Evolutionary conservation across 2,888 invertebrate species (phyloP).

Genomic region (Plebejus argus): DNA sequence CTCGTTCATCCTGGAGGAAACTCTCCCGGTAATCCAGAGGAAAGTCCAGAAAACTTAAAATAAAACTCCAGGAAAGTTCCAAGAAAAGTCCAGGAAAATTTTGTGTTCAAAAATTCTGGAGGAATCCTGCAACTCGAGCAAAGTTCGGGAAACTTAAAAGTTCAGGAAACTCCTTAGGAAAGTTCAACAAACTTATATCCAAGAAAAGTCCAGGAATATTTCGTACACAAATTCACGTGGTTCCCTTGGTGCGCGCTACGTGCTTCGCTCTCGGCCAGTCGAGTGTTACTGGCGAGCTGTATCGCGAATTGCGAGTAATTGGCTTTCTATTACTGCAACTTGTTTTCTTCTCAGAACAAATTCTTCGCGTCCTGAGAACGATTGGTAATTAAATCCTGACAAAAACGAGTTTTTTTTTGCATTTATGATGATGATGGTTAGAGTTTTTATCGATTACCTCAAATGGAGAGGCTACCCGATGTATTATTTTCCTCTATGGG

Average conservation of each 20-base stretch:
- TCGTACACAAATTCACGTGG: not conserved
- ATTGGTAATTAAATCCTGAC: not conserved
- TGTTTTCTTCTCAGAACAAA: conserved; percentile 5
- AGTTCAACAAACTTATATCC: not conserved
- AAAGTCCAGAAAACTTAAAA: too few species aligned
- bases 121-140: not conserved
- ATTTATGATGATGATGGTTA: not conserved
- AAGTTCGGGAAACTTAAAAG: not conserved
- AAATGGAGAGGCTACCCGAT: too few species aligned
- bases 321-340: conserved; percentile 53
- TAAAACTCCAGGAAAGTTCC: too few species aligned
- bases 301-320: conserved; percentile 51
- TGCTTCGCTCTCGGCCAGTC: conserved; percentile 40
- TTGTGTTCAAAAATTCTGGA: too few species aligned
- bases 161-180: not conserved
- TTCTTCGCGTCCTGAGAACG: conserved; percentile 10
- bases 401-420: not conserved
- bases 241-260: conserved; percentile 25
- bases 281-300: conserved; percentile 49
- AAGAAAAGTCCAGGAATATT: not conserved
- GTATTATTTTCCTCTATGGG: too few species aligned
- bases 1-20: conserved; percentile 55
- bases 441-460: too few species aligned
- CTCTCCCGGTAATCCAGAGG: too few species aligned
- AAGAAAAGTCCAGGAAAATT: too few species aligned